A percentile compares a stretch with the other conserved stretches of the same genome.
Conservation (phyloP, 1,140 invertebrate species). For the Varroa destructor region DNA sequence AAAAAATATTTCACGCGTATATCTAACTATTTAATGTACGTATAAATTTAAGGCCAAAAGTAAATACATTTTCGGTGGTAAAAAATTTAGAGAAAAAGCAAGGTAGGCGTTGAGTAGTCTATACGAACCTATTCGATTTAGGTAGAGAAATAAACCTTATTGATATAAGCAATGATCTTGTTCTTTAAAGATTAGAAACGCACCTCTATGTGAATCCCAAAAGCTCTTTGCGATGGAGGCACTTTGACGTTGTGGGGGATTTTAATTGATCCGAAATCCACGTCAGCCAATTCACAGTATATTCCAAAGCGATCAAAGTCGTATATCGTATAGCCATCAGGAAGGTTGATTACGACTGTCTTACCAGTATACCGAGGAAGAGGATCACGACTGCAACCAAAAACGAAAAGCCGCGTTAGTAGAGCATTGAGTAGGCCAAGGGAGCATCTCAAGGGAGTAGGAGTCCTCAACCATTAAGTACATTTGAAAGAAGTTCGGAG, state of each 20-base stretch:
- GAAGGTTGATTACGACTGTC: slow-evolving; percentile 69
- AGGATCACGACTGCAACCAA: background rate
- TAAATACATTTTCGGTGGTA: too few species aligned
- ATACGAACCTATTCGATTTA: too few species aligned
- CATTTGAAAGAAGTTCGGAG: too few species aligned
- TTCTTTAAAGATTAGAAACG: slow-evolving; percentile 36
- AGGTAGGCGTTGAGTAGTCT: too few species aligned
- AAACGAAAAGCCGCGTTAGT: background rate
- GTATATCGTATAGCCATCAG: slow-evolving; percentile 61
- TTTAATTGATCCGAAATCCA: slow-evolving; percentile 71
- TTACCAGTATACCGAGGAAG: slow-evolving; percentile 63
- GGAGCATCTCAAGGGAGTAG: too few species aligned
- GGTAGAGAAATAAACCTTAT: too few species aligned
- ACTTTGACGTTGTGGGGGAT: slow-evolving; percentile 58
- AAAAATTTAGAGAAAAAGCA: too few species aligned
- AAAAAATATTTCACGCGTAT: too few species aligned
- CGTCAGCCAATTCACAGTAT: slow-evolving; percentile 73
- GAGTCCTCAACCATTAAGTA: too few species aligned
- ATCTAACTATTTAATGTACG: too few species aligned
- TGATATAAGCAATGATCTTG: too few species aligned
- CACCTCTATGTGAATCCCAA: slow-evolving; percentile 82
- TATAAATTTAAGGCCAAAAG: too few species aligned
- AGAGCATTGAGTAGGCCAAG: background rate
- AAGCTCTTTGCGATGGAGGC: slow-evolving; percentile 77
- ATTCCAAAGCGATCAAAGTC: slow-evolving; percentile 71